These are phyloP conservation scores for Anadara kagoshimensis DNA, from an alignment of 1,140 invertebrate species.

Conservation along the genomic window DNA sequence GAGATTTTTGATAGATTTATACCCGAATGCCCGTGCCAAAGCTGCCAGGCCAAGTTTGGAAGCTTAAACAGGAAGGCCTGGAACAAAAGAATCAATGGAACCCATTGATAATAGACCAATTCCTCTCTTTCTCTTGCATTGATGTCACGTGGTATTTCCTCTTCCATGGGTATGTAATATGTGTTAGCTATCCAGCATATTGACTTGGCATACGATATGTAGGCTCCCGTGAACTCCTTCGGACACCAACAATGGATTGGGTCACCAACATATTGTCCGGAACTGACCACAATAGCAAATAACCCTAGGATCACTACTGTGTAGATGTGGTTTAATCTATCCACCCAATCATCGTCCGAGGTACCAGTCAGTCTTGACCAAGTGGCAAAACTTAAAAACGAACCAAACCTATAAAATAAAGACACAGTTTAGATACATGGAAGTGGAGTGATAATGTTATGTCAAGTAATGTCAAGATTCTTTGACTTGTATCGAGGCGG, in stretches of 20 bases:
- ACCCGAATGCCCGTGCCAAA: constrained; percentile 24
- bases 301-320: constrained; percentile 53
- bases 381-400: constrained; percentile 53
- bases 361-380: constrained; percentile 58
- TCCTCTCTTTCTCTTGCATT: constrained; percentile 21
- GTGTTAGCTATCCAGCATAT: constrained; percentile 73
- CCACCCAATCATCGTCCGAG: constrained; percentile 59
- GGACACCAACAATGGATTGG: constrained; percentile 73
- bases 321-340: constrained; percentile 57
- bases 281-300: constrained; percentile 51
- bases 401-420: constrained; percentile 46
- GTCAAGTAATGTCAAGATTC: too few species aligned
- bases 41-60: constrained; percentile 31
- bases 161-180: constrained; percentile 72
- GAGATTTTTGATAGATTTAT: constrained; percentile 29
- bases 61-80: constrained; percentile 79
- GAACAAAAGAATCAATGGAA: constrained; percentile 73
- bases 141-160: constrained; percentile 58
- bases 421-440: too few species aligned
- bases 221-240: constrained; percentile 45
- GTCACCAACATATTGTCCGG: constrained; percentile 74
- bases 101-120: constrained; percentile 76
- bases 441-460: too few species aligned
- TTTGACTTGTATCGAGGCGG: too few species aligned
- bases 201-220: constrained; percentile 47